These are phyloP conservation scores for Platerodrilus igneus DNA, from an alignment of 2,888 invertebrate genomes.

Conservation along the genomic window DNA sequence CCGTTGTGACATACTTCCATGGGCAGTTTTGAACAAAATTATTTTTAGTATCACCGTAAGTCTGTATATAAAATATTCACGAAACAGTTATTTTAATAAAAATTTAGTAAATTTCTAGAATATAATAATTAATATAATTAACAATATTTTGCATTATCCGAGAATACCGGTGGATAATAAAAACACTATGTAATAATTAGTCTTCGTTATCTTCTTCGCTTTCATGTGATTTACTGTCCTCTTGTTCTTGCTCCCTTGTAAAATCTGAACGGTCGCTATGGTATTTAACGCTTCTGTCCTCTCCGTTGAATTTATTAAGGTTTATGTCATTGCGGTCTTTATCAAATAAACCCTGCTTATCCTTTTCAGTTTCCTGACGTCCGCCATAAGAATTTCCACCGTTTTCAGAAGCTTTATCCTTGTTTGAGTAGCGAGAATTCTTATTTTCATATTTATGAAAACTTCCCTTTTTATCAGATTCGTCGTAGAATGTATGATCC, in stretches of 20 bases:
- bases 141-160: no score
- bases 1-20: no score
- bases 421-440: constrained; percentile 53
- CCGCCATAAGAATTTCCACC: constrained; percentile 54
- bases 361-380: constrained; percentile 51
- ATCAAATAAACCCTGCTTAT: constrained; percentile 55
- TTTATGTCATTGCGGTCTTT: constrained; percentile 54
- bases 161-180: no score
- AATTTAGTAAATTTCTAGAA: no score
- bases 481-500: constrained; percentile 72
- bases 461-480: constrained; percentile 62
- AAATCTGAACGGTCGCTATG: constrained; percentile 54
- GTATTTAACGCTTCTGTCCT: constrained; percentile 55
- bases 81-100: no score
- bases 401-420: constrained; percentile 55
- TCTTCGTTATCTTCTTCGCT: no score
- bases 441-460: constrained; percentile 60
- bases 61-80: no score
- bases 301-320: constrained; percentile 54
- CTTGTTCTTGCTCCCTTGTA: constrained; percentile 52
- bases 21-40: no score
- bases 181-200: no score
- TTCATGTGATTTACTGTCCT: constrained; percentile 50
- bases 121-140: no score
- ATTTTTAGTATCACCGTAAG: no score